Conservation (phyloP, 2,113 vertebrate genomes). For the Labeo catla region DNA sequence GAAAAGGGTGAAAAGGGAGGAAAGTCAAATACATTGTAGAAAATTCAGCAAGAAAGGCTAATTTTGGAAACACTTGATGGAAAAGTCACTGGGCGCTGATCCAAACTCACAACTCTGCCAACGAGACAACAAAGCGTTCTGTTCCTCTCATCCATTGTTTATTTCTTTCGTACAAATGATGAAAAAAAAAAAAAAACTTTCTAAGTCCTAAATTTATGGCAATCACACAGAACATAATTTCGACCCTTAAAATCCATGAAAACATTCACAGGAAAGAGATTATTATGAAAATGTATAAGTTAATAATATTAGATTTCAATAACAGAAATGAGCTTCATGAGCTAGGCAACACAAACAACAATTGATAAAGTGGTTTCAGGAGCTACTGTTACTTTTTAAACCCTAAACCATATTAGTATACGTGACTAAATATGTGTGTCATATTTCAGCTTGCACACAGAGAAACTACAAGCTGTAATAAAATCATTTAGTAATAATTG, state of each 20-base stretch:
- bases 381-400: not conserved
- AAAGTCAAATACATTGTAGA: slow-evolving; percentile 48
- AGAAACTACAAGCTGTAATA: not conserved
- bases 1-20: slow-evolving; percentile 43
- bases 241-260: not conserved
- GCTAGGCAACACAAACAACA: not conserved
- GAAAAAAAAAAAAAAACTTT: not conserved
- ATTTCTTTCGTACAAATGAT: not conserved
- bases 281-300: not conserved
- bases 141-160: slow-evolving; percentile 31
- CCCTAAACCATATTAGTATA: not conserved
- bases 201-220: not conserved
- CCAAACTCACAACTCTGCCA: slow-evolving; percentile 33
- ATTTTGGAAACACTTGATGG: slow-evolving; percentile 63
- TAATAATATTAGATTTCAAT: not conserved
- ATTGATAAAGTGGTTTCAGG: not conserved
- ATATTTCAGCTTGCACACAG: not conserved
- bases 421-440: not conserved
- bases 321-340: not conserved
- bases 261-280: not conserved
- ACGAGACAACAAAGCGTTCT: not conserved
- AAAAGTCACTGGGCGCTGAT: slow-evolving; percentile 49
- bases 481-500: slow-evolving; percentile 28
- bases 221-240: not conserved
- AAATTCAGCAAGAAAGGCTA: slow-evolving; percentile 52